These are phyloP conservation scores for Cossypha polioptera DNA, from an alignment of 2,797 vertebrate genomes.

Conservation along the genomic window DNA sequence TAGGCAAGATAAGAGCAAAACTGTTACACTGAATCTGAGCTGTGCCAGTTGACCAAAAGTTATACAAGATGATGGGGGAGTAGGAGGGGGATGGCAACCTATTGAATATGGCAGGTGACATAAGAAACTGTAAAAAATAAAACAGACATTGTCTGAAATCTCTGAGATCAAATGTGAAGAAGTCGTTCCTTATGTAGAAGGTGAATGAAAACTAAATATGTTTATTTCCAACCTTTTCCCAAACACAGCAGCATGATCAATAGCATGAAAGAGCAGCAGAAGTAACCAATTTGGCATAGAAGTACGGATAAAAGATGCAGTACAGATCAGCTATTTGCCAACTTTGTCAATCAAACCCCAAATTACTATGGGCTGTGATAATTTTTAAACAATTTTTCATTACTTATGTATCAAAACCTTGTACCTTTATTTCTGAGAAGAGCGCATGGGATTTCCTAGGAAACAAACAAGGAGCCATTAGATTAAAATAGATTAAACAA, in stretches of 20 bases:
- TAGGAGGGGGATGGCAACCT: background rate
- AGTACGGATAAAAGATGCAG: background rate
- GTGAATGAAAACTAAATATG: background rate
- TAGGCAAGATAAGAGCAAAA: background rate
- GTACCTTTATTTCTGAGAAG: constrained; percentile 91
- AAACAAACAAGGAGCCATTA: constrained; percentile 22
- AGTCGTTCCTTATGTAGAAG: background rate
- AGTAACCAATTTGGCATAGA: background rate
- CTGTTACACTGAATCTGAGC: background rate
- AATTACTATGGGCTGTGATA: background rate
- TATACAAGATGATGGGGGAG: background rate
- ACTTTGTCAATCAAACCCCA: background rate
- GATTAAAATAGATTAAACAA: constrained; percentile 1
- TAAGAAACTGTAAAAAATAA: background rate
- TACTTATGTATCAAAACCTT: background rate
- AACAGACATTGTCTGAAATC: background rate
- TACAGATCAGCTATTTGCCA: background rate
- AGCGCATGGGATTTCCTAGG: constrained; percentile 92
- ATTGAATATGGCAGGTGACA: background rate
- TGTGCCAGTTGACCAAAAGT: background rate
- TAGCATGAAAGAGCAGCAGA: background rate
- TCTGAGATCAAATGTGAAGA: background rate
- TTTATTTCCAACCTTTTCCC: background rate
- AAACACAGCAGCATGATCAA: background rate
- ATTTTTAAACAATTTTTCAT: background rate